These are phyloP conservation scores for Lysandra bellargus DNA, from an alignment of 2,888 invertebrate genomes.

Conservation along the genomic window DNA sequence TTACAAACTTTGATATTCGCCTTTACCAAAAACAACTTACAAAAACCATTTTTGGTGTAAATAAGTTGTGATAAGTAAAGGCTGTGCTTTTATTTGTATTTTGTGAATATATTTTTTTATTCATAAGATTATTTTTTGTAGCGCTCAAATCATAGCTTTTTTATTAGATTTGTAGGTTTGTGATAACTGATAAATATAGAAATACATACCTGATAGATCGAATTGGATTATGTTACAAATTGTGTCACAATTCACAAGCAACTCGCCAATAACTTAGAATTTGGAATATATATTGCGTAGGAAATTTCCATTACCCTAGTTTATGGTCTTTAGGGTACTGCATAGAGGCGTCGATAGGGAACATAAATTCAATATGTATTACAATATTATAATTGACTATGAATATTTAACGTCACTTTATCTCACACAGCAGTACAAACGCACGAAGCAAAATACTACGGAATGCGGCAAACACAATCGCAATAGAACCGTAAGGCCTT, in stretches of 20 bases:
- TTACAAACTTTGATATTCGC: not conserved
- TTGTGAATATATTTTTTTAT: no score
- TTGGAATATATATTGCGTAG: not conserved
- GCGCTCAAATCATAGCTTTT: no score
- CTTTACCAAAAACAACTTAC: no score
- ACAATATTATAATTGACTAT: slow-evolving; percentile 31
- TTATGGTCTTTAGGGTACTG: not conserved
- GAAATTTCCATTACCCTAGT: slow-evolving; percentile 11
- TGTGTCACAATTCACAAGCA: not conserved
- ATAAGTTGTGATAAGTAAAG: no score
- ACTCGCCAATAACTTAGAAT: not conserved
- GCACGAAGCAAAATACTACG: slow-evolving; percentile 11
- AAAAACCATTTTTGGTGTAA: no score
- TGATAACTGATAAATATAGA: not conserved
- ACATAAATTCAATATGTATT: slow-evolving; percentile 26
- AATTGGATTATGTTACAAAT: slow-evolving; percentile 6
- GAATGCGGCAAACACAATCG: slow-evolving; percentile 20
- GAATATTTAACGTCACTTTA: slow-evolving; percentile 30
- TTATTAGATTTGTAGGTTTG: no score
- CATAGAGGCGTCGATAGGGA: slow-evolving; percentile 19
- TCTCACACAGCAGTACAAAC: slow-evolving; percentile 11
- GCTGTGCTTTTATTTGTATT: no score
- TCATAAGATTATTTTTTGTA: no score
- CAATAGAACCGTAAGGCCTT: slow-evolving; percentile 23
- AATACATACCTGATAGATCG: not conserved